A percentile compares a stretch with the other conserved stretches of the same genome.
Evolutionary conservation across 2,113 vertebrate genomes (phyloP).

Genomic region (Theristicus caerulescens): DNA sequence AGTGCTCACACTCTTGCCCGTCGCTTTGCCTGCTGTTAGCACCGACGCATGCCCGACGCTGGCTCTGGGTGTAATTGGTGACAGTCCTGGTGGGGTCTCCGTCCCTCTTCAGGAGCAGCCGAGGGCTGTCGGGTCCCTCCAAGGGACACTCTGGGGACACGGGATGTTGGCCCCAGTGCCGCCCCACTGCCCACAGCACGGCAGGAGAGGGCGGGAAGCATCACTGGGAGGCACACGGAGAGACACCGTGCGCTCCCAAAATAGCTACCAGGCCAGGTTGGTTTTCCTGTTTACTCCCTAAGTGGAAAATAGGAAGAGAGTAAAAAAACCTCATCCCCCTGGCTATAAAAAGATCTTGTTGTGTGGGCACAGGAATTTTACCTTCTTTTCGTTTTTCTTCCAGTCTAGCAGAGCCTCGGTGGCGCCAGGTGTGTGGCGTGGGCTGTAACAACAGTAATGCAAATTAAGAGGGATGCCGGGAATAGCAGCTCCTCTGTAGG

Average conservation of each 20-base stretch:
- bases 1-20: accelerated
- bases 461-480: background rate
- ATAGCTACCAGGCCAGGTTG: conserved; percentile 30
- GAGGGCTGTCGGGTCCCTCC: background rate
- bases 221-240: background rate
- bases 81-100: background rate
- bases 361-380: background rate
- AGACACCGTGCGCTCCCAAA: background rate
- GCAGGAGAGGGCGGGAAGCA: background rate
- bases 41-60: accelerated
- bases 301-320: conserved; percentile 18
- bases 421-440: background rate
- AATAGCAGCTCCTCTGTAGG: background rate
- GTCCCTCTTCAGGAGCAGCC: accelerated
- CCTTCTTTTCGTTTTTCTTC: background rate
- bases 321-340: conserved; percentile 9
- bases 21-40: background rate
- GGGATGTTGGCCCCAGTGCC: accelerated
- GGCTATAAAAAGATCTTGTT: background rate
- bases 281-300: conserved; percentile 60
- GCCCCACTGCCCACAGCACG: accelerated
- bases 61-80: background rate
- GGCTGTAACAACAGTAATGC: background rate
- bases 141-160: background rate
- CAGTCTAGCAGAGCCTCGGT: background rate